Conservation (phyloP, 2,888 invertebrate species). For the Galerucella pusilla region DNA sequence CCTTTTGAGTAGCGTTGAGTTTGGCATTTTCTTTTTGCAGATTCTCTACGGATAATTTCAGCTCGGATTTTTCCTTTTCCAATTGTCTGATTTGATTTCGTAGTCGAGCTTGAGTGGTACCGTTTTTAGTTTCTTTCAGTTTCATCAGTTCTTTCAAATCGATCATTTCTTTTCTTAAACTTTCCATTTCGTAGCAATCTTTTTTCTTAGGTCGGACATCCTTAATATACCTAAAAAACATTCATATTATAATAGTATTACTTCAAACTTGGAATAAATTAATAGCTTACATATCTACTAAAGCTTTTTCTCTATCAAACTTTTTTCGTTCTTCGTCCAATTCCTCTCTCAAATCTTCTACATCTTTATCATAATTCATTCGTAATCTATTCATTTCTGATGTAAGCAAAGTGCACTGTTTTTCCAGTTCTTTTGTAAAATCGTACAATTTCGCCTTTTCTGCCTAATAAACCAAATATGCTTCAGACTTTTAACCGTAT, state of each 20-base stretch:
- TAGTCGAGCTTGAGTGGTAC: slow-evolving; percentile 77
- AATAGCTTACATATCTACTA: slow-evolving; percentile 60
- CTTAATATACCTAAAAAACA: slow-evolving; percentile 68
- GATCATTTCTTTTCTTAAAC: slow-evolving; percentile 73
- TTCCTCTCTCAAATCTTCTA: slow-evolving; percentile 71
- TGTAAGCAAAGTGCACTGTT: slow-evolving; percentile 68
- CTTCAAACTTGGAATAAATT: background rate
- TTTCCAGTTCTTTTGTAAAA: slow-evolving; percentile 66
- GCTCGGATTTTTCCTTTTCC: slow-evolving; percentile 75
- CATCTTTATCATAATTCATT: slow-evolving; percentile 74
- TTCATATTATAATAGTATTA: background rate
- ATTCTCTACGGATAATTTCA: slow-evolving; percentile 75
- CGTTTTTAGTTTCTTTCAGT: slow-evolving; percentile 79
- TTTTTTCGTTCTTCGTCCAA: slow-evolving; percentile 73
- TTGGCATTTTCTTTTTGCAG: slow-evolving; percentile 75
- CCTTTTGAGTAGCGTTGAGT: slow-evolving; percentile 70
- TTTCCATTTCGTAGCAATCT: slow-evolving; percentile 76
- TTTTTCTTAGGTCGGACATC: slow-evolving; percentile 74
- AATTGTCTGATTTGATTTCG: slow-evolving; percentile 79
- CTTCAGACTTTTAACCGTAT: background rate
- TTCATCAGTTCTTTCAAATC: slow-evolving; percentile 75
- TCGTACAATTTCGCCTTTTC: slow-evolving; percentile 63
- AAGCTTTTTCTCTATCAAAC: slow-evolving; percentile 71
- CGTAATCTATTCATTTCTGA: slow-evolving; percentile 65
- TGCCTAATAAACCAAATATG: slow-evolving; percentile 59